phyloP scores from a whole-genome alignment of 2,113 vertebrate genomes.

The Lutjanus erythropterus region DNA sequence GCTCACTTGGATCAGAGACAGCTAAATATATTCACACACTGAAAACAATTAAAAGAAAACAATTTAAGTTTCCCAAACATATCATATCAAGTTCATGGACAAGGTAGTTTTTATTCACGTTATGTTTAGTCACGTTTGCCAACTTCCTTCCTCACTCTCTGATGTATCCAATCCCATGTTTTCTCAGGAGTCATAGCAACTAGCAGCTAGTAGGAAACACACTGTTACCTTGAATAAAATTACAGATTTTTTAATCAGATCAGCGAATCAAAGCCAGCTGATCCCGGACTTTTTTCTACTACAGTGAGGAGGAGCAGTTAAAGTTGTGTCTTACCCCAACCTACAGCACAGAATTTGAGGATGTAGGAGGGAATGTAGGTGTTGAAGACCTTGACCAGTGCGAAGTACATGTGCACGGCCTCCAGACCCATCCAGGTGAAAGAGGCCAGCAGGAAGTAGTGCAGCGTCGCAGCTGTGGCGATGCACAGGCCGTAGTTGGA shows the following conservation, averaged over 20 bases:
- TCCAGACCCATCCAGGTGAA: constrained; percentile 95
- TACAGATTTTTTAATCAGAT: no score
- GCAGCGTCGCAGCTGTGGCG: constrained; percentile 80
- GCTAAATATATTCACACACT: background rate
- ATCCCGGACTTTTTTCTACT: no score
- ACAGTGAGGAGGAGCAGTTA: no score
- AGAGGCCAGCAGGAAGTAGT: constrained; percentile 91
- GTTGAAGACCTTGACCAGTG: constrained; percentile 93
- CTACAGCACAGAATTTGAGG: constrained; percentile 88
- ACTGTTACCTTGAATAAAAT: no score
- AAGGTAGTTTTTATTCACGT: no score
- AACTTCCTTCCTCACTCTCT: no score
- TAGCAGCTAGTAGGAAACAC: no score
- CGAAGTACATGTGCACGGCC: constrained; percentile 91
- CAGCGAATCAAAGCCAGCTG: no score
- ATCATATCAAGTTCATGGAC: no score
- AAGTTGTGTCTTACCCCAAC: constrained; percentile 89
- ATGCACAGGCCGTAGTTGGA: constrained; percentile 84
- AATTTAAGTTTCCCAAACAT: background rate
- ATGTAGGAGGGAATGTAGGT: constrained; percentile 89
- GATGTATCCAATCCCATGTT: no score
- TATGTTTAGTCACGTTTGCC: no score
- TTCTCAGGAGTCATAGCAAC: no score
- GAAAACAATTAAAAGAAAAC: background rate
- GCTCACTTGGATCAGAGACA: background rate